Percentiles rank a stretch among this genome's conserved stretches.
Evolutionary conservation across 2,797 vertebrate genomes (phyloP).

Genomic region (Erpetoichthys calabaricus): DNA sequence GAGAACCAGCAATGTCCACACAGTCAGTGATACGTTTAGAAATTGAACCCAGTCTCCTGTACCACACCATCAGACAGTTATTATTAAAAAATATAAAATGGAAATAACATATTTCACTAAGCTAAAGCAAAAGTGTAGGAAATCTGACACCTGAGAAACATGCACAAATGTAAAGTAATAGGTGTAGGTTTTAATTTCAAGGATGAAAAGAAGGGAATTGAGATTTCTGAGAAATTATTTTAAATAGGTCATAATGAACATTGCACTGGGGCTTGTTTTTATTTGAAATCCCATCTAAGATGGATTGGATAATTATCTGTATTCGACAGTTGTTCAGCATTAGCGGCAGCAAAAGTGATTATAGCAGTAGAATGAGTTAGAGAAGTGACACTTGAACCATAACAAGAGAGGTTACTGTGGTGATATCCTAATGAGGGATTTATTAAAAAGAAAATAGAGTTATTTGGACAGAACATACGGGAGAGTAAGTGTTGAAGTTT

Average conservation of each 20-base stretch:
- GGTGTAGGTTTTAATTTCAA: constrained; percentile 34
- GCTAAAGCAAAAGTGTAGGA: constrained; percentile 14
- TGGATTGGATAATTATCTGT: constrained; percentile 50
- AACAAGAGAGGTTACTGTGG: constrained; percentile 31
- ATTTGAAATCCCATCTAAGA: constrained; percentile 33
- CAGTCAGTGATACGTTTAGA: too few relatives aligned
- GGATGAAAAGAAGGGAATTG: constrained; percentile 35
- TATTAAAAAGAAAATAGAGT: not conserved
- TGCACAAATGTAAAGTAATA: constrained; percentile 34
- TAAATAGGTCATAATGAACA: constrained; percentile 39
- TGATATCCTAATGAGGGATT: constrained; percentile 34
- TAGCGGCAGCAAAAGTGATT: constrained; percentile 42
- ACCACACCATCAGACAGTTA: too few relatives aligned
- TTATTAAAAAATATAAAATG: too few relatives aligned
- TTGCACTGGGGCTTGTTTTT: constrained; percentile 30
- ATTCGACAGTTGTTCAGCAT: constrained; percentile 34
- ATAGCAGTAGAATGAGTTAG: constrained; percentile 38
- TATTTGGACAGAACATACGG: too few relatives aligned
- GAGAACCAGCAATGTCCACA: too few relatives aligned
- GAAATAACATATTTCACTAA: too few relatives aligned
- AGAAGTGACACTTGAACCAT: constrained; percentile 38
- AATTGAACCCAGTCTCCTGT: too few relatives aligned
- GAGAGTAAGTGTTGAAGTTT: too few relatives aligned
- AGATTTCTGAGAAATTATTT: constrained; percentile 26
- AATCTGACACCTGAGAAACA: constrained; percentile 19